Base-by-base conservation (phyloP, 2,797 vertebrate genomes). In the Peromyscus attwateri region DNA sequence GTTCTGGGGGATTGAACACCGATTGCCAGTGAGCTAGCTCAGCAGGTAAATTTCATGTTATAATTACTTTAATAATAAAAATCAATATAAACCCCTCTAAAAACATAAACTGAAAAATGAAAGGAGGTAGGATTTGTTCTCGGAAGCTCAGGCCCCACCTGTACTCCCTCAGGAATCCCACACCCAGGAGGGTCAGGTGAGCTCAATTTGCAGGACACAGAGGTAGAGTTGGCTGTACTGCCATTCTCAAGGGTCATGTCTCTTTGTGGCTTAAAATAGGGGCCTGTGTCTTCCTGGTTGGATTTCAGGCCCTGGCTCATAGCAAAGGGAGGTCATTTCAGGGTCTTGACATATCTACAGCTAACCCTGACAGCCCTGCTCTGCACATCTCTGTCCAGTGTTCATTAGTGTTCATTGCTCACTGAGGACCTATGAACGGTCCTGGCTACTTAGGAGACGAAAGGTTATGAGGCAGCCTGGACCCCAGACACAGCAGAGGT, bases 221-320 rank as follows among this genome's bases (percentile, higher is more conserved):
- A 81, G 75, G n/a, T 46, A 64, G 40, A 85, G 46, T 46, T 40
- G 23, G 64, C 6, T 14, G n/a, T 29, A 25, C 6, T 21, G 19
- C 16, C 31, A 3, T 52, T 62, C 82, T 84, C n/a, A 31, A 81
- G 84, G 85, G 40, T 89, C 90, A 87, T 29, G 3, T 93, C 52
- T 92, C 71, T 46, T 31, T 11, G 70, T 9, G 52, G 80, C 84
- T 97, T 94, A 93, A 94, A 95, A 94, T 12, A 95, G 94, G 91
- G 92, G 75, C 62, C 29, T 12, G n/a, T 16, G 17, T 60, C 73
- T 71, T 76, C 43, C 5, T 0, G 21, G 52, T 81, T 79, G 43
- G 91, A 64, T 46, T 89, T 93, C 43, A 46, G 94, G 87, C 29
- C 19, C 91, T 1, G 4, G 66, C 34, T 87, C 73, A 19, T 5